phyloP scores from a whole-genome alignment of 37 sponge, comb jelly and placozoan species.

The Hexactinellida sp. region DNA sequence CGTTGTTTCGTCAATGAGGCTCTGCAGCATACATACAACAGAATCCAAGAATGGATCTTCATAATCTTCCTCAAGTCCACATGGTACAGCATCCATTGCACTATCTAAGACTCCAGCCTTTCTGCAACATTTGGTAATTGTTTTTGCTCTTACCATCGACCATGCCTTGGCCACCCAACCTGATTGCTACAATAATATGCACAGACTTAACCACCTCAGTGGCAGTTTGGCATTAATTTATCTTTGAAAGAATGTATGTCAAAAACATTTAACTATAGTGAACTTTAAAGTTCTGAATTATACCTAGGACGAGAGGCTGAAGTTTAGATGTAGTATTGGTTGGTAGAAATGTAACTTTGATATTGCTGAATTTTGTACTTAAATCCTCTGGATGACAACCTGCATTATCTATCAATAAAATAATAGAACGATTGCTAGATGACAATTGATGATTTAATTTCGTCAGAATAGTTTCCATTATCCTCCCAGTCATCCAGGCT shows the following conservation, averaged over 20 bases:
- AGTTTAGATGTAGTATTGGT: constrained; percentile 48
- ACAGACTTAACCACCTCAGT: constrained; percentile 36
- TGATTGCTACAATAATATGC: constrained; percentile 28
- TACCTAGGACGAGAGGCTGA: constrained; percentile 55
- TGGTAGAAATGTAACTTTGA: constrained; percentile 39
- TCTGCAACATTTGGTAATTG: constrained; percentile 47
- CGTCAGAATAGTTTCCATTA: neutral
- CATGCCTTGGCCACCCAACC: constrained; percentile 33
- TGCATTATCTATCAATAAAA: neutral
- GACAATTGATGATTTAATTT: neutral
- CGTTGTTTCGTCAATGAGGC: neutral
- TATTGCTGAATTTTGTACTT: constrained; percentile 24
- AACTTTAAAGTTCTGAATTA: constrained; percentile 35
- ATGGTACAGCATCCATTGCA: neutral
- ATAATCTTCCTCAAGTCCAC: neutral
- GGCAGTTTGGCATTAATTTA: constrained; percentile 27
- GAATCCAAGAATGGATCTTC: neutral
- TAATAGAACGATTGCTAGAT: neutral
- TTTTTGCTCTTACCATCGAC: constrained; percentile 27
- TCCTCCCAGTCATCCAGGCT: neutral
- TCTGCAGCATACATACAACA: neutral
- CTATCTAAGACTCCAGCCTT: constrained; percentile 20
- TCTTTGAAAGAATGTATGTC: constrained; percentile 36
- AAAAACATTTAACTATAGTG: constrained; percentile 24
- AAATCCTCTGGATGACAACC: neutral